phyloP scores from a whole-genome alignment of 2,888 invertebrate species.

The Tenodera sinensis region DNA sequence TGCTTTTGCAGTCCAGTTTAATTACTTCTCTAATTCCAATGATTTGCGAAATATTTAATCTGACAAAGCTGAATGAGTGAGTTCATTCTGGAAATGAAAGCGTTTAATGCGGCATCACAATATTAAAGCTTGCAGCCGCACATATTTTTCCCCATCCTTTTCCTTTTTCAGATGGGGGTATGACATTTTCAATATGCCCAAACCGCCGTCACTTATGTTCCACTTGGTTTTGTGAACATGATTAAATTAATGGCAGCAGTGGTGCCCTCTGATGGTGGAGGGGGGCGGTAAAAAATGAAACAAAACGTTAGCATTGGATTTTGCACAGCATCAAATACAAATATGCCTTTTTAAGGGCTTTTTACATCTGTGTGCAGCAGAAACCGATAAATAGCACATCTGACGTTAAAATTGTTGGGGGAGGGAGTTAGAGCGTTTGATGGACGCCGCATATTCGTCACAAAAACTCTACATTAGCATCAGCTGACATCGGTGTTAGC shows the following conservation, averaged over 20 bases:
- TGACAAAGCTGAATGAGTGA: neutral
- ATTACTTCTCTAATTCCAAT: neutral
- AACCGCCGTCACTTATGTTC: neutral
- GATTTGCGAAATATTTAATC: neutral
- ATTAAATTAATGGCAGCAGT: neutral
- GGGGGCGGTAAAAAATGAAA: neutral
- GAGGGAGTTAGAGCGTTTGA: neutral
- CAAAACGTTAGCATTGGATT: neutral
- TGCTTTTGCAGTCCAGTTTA: neutral
- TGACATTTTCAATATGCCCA: neutral
- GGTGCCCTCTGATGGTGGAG: neutral
- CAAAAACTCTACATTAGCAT: neutral
- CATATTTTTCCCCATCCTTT: neutral
- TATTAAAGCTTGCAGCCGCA: neutral
- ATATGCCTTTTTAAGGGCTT: neutral
- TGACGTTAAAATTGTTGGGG: neutral
- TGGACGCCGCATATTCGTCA: neutral
- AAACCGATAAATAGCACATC: neutral
- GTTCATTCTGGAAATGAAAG: neutral
- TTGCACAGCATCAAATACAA: neutral
- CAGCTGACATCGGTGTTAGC: neutral
- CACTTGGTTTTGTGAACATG: neutral
- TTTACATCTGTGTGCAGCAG: neutral
- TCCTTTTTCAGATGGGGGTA: neutral
- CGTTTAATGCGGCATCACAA: neutral